Base-by-base conservation (phyloP, 2,888 invertebrate genomes). In the Orthosia incerta region DNA sequence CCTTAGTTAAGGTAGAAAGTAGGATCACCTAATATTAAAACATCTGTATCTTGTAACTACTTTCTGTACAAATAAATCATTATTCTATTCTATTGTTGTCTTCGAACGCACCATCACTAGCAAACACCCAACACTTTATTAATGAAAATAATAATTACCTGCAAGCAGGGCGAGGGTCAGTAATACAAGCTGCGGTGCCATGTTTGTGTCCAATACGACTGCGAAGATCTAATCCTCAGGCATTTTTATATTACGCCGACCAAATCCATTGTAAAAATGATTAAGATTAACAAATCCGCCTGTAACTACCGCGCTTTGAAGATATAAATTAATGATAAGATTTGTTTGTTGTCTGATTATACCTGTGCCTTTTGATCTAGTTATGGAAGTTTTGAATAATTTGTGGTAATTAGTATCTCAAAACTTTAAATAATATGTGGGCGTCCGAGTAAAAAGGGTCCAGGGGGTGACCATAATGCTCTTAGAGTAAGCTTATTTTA, bases 141-240 rank as follows among this genome's bases (percentile, higher is more conserved):
- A n/a, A 12, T 18, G 2, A 20, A 45, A 45, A 12, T 7, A 1
- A 46, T 51, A 61, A 16, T 64, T 80, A 88, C 88, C 88, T 84
- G 87, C 88, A 4, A 86, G 9, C 45, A 87, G 66, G 15, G 71
- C 83, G 23, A 88, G 23, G 23, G 71, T 63, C 15, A 86, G 60
- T 7, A 87, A 68, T 5, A 2, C 45, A 70, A n/a, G 71, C 39
- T 50, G 57, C 18, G 60, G 53, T 20, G 76, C 72, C 87, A 86
- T 86, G 48, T 69, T 83, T 57, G 48, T 56, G 23, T 74, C 78
- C 18, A n/a, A 45, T 46, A 56, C 45, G 26, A 66, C 61, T 72
- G 71, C 50, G 31, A 23, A 15, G 20, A 15, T 39, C 13, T 56
- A 66, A 82, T 71, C 46, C 51, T 31, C 26, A 46, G 31, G 7